Conservation (phyloP, 2,888 invertebrate species). For the Harpagoxenus sublaevis region DNA sequence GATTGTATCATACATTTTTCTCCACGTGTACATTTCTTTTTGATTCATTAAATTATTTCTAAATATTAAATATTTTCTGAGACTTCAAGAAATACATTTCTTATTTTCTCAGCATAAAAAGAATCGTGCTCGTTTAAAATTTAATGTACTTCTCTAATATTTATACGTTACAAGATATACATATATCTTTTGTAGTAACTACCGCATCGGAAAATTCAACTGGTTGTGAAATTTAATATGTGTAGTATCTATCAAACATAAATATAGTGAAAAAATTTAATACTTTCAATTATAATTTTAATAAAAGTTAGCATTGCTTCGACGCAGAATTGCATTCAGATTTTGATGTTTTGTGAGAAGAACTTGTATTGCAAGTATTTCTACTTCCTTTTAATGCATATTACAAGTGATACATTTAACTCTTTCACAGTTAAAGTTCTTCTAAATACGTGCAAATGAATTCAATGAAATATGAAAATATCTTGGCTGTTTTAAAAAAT, state of each 20-base stretch:
- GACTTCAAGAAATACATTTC: neutral
- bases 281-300: neutral
- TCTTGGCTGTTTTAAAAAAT: neutral
- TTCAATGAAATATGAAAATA: neutral
- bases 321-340: neutral
- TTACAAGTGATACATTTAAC: slow-evolving; percentile 3
- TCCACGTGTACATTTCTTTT: neutral
- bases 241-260: neutral
- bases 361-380: neutral
- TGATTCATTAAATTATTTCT: neutral
- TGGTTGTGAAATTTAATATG: neutral
- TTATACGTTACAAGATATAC: neutral
- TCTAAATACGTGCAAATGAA: neutral
- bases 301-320: neutral
- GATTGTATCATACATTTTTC: neutral
- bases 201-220: neutral
- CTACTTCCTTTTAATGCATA: too few relatives aligned
- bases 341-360: neutral
- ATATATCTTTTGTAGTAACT: neutral
- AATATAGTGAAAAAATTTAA: neutral
- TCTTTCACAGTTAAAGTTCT: neutral
- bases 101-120: neutral
- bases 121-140: neutral
- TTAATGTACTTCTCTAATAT: neutral
- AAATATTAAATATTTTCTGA: neutral